Base-by-base conservation (phyloP, 1,140 invertebrate genomes). In the Microvelia longipes region DNA sequence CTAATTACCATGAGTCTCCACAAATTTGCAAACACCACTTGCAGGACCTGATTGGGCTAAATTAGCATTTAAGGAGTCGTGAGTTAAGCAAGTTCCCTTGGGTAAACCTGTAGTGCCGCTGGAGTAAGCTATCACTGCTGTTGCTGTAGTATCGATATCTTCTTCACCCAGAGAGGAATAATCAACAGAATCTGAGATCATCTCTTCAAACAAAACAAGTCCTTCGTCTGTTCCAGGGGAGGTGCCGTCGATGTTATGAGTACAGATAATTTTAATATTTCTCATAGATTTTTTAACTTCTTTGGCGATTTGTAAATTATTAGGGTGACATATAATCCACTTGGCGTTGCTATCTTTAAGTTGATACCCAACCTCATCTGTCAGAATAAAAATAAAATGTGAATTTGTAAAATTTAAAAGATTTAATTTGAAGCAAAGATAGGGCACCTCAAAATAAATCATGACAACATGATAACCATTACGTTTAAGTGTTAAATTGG, bases 11-110 rank as follows among this genome's bases (percentile, higher is more conserved):
- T 50, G 5, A 19, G 35, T 50, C 19, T 50, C 35, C 5, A 50
- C 19, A 19, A 50, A 50, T 50, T 50, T 50, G 5, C 5, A 13
- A 65, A 65, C n/a, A n/a, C n/a, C 24, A 11, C 24, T 27, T 65
- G 63, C 2, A 5, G 11, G 2, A 2, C 63, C 29, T n/a, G 30
- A 66, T 28, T 73, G 73, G 5, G 26, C 19, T 19, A 72, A 65
- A 28, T 71, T 77, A 28, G 80, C 77, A 13, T 85, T 74, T 13
- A 88, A 76, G 77, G 87, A 88, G 64, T 78, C 79, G 77, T 95
- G 91, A 1, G 91, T 92, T 1, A 94, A 78, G 79, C 89, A 85
- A 0, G 94, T 93, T 62, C 91, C 92, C 81, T 96, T 96, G 0
- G 93, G 91, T 63, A 90, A 78, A 19, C 90, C 89, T 64, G 89